These are phyloP conservation scores for Leucopsar rothschildi DNA, from an alignment of 2,113 vertebrate genomes.

Conservation along the genomic window DNA sequence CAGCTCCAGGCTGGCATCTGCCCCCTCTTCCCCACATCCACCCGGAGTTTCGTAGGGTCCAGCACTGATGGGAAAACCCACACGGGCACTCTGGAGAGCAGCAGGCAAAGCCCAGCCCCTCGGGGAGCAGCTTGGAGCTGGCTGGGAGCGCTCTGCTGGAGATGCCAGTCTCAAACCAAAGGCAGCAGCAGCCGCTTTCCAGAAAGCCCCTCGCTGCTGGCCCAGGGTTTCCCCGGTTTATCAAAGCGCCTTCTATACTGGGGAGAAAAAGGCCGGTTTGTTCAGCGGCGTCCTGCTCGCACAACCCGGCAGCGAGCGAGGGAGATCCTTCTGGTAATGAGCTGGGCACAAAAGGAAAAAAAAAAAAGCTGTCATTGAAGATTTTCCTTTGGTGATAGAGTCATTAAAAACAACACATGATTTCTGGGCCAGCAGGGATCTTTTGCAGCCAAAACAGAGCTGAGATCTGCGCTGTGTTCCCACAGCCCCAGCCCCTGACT, in stretches of 20 bases:
- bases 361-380: slow-evolving; percentile 1
- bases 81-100: accelerated
- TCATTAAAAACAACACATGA: slow-evolving; percentile 26
- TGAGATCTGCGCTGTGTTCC: not conserved
- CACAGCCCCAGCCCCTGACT: not conserved
- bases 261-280: slow-evolving; percentile 23
- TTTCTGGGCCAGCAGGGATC: not conserved
- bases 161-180: not conserved
- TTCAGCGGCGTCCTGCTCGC: not conserved
- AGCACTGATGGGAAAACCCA: accelerated
- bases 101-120: accelerated
- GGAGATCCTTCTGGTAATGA: slow-evolving; percentile 46
- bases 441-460: not conserved
- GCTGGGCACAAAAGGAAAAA: not conserved
- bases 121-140: not conserved
- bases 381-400: slow-evolving; percentile 21
- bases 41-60: not conserved
- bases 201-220: not conserved
- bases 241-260: slow-evolving; percentile 3
- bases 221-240: not conserved
- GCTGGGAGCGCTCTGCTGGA: not conserved
- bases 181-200: not conserved
- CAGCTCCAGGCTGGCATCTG: not conserved
- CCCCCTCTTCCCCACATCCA: not conserved
- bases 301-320: not conserved